A percentile compares a stretch with the other conserved stretches of the same genome.
Conservation (phyloP, 2,888 invertebrate genomes). For the Dorcus hopei region DNA sequence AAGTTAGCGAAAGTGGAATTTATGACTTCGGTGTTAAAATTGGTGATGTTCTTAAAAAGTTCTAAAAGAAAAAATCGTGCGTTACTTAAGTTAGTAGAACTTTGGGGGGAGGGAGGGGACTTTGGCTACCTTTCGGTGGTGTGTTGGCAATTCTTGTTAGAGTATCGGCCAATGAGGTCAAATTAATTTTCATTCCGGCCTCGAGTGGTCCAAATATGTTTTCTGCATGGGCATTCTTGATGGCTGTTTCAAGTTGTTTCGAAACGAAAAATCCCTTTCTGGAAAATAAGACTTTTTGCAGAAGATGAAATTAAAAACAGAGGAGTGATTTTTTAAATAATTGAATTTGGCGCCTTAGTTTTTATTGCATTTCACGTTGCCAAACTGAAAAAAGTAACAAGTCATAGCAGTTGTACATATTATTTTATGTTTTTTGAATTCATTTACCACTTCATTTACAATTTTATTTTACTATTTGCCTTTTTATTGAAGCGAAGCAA, state of each 20-base stretch:
- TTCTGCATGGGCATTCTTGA: conserved; percentile 44
- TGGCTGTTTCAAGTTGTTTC: conserved; percentile 50
- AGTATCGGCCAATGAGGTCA: conserved; percentile 55
- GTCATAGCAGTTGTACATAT: too few species aligned
- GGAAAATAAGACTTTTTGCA: conserved; percentile 19
- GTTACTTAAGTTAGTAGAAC: conserved; percentile 10
- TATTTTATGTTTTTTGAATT: too few species aligned
- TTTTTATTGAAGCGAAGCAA: too few species aligned
- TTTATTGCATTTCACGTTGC: too few species aligned
- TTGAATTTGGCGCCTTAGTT: too few species aligned
- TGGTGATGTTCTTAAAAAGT: neutral
- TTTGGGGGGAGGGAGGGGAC: conserved; percentile 4
- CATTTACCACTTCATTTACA: too few species aligned
- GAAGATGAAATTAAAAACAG: neutral
- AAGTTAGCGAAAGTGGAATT: conserved; percentile 38
- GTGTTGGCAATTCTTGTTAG: conserved; percentile 54
- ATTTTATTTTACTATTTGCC: too few species aligned
- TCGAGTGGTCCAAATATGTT: conserved; percentile 49
- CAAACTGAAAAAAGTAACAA: too few species aligned
- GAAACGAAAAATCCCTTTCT: conserved; percentile 54
- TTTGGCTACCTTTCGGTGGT: conserved; percentile 40
- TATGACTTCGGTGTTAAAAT: conserved; percentile 28
- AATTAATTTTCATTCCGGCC: conserved; percentile 49
- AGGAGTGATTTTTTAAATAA: too few species aligned
- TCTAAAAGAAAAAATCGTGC: conserved; percentile 6